Evolutionary conservation across 2,888 invertebrate species (phyloP), one percentile per base, ranked within the genome.

Genomic region (Eustalomyia histrio): DNA sequence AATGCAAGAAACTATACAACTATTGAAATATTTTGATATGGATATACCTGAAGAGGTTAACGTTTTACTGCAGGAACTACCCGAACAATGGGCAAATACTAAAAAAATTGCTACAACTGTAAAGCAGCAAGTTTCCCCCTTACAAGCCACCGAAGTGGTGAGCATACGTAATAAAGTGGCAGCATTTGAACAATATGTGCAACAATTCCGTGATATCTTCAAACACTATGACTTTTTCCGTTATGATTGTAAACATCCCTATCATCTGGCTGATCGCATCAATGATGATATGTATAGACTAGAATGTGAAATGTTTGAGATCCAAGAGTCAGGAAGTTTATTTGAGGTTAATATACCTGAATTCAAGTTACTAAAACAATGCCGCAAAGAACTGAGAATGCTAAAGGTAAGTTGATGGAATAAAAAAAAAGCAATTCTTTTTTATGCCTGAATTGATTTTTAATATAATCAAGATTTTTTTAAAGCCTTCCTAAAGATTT

Each of bases 1-100:
- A 0, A 92, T 99, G 71, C 95, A 96, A 85, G 97, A 97, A 89
- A 98, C 97, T 8, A 97, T 98, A 84, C 97, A 97, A 86, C 92
- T 99, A 7, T 91, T 99, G 1, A 97, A 97, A 90, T 96, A 96
- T 87, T 99, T 98, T 88, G 97, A 98, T 86, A 97, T 97, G 93
- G 98, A 99, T 89, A 96, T 99, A 88, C 97, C 98, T 0, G 98
- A 99, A 90, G 97, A 97, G 92, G 97, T 98, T 0, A 97, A 98
- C 88, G 95, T 97, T 6, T 92, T 97, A 83, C 91, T 99, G 55
- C 92, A 97, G 93, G 98, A 98, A 91, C 90, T 99, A 71, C 99
- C 99, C 12, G 98, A 98, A 88, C 97, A 97, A 90, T 99, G 99
- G 99, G 95, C 94, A 85, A 95, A 97, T 84, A 97, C 97, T 0